Conservation (phyloP, 2,113 vertebrate species). For the Semicossyphus pulcher region DNA sequence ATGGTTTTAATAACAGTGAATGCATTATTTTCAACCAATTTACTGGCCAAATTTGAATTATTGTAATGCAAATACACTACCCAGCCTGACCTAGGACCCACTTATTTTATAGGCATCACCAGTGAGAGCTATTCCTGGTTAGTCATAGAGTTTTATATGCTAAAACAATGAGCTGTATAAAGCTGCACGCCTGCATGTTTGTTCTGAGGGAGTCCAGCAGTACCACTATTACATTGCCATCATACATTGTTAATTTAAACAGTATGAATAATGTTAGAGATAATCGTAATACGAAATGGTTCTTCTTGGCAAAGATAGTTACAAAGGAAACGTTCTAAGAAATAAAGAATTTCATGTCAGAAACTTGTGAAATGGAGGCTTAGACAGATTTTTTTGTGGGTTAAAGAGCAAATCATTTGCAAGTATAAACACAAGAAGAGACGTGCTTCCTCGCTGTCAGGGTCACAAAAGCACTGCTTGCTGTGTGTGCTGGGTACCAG, state of each 20-base stretch:
- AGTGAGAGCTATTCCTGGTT: neutral
- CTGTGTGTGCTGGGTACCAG: slow-evolving; percentile 8
- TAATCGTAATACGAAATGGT: neutral
- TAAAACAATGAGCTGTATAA: slow-evolving; percentile 1
- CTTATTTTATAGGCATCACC: neutral
- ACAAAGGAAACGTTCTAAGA: neutral
- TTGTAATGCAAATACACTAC: no score
- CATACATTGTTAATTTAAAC: no score
- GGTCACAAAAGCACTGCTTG: slow-evolving; percentile 16
- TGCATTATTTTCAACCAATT: neutral
- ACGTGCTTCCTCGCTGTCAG: slow-evolving; percentile 7
- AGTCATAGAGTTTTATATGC: neutral
- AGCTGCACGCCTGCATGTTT: slow-evolving; percentile 9
- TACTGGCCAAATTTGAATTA: neutral
- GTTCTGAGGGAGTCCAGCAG: neutral
- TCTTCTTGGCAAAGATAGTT: neutral
- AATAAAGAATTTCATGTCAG: slow-evolving; percentile 5
- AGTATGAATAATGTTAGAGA: no score
- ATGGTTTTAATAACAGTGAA: neutral
- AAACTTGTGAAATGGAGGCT: neutral
- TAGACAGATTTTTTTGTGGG: neutral
- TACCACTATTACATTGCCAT: neutral
- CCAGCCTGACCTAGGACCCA: no score
- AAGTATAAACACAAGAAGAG: slow-evolving; percentile 5
- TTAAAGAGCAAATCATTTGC: neutral